Base-by-base conservation (phyloP, 2,888 invertebrate species). In the Coremacera marginata region DNA sequence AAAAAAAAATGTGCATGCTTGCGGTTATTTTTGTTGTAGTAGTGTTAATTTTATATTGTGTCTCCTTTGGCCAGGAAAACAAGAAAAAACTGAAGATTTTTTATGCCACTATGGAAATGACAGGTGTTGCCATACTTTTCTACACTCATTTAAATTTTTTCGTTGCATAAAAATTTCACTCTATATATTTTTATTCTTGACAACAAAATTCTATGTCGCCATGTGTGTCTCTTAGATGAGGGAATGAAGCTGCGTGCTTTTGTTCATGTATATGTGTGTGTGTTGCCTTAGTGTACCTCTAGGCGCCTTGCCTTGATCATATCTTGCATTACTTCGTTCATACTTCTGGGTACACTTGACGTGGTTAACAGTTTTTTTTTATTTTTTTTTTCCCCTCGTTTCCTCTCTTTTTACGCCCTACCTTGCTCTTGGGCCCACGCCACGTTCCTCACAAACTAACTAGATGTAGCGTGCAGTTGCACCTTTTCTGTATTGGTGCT, bases 251-350 rank as follows among this genome's bases (percentile, higher is more conserved):
- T 31, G 57, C 34, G 55, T 57, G 19, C 8, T 5, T 31, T 37
- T 22, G n/a, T 9, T 57, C 22, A 57, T 34, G 55, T 57, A 2
- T 27, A 11, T n/a, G 70, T 55, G 55, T 55, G n/a, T 34, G 11
- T 8, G 37, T 37, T 22, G 11, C 44, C 9, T 22, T 7, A 44
- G 67, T 44, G 67, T 67, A 9, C 44, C 71, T 37, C 19, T 16
- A 19, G 73, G 63, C 73, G 19, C 63, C 73, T 63, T 34, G 73
- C 63, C 73, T 63, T 34, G 73, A 65, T 73, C 65, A 73, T 65
- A 65, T 73, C 63, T 63, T 52, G 52, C 63, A 27, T 51, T 31
- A 19, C 19, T 52, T 16, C 34, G 19, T 31, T 27, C 19, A 34
- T 22, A 52, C 63, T 51, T 34, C 52, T 27, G 63, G 73, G 63